phyloP scores from a whole-genome alignment of 1,140 invertebrate species.

The Solenopsis invicta region DNA sequence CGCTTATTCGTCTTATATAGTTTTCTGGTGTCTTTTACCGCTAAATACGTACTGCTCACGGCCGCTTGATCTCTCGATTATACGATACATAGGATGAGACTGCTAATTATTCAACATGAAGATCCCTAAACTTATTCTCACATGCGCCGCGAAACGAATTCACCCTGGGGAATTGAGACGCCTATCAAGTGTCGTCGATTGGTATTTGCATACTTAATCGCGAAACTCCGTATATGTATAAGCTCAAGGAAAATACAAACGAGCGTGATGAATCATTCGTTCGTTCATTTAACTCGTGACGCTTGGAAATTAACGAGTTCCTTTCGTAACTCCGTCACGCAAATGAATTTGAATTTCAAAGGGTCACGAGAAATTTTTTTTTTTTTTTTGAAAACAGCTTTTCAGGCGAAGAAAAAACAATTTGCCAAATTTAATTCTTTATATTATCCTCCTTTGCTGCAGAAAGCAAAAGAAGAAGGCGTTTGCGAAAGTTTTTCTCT shows the following conservation, averaged over 20 bases:
- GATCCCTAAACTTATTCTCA: constrained; percentile 80
- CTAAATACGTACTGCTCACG: constrained; percentile 78
- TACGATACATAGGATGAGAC: constrained; percentile 80
- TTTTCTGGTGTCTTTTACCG: constrained; percentile 75
- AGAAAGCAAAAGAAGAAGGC: constrained; percentile 9
- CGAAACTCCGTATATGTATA: constrained; percentile 43
- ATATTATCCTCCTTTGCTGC: neutral
- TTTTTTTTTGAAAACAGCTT: neutral
- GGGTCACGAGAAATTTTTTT: neutral
- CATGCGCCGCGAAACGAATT: constrained; percentile 77
- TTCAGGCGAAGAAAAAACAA: neutral
- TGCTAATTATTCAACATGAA: constrained; percentile 81
- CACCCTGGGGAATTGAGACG: constrained; percentile 51
- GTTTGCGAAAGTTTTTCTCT: constrained; percentile 20
- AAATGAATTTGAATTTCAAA: neutral
- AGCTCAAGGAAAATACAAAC: constrained; percentile 38
- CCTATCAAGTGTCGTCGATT: constrained; percentile 63
- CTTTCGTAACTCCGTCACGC: too few relatives aligned
- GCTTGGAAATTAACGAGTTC: constrained; percentile 9
- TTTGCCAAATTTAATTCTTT: neutral
- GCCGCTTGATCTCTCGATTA: constrained; percentile 82
- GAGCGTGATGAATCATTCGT: neutral
- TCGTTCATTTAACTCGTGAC: neutral
- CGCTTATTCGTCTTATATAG: constrained; percentile 60
- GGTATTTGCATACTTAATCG: constrained; percentile 35